phyloP scores from a whole-genome alignment of 2,113 vertebrate genomes.

The Lophura nycthemera region DNA sequence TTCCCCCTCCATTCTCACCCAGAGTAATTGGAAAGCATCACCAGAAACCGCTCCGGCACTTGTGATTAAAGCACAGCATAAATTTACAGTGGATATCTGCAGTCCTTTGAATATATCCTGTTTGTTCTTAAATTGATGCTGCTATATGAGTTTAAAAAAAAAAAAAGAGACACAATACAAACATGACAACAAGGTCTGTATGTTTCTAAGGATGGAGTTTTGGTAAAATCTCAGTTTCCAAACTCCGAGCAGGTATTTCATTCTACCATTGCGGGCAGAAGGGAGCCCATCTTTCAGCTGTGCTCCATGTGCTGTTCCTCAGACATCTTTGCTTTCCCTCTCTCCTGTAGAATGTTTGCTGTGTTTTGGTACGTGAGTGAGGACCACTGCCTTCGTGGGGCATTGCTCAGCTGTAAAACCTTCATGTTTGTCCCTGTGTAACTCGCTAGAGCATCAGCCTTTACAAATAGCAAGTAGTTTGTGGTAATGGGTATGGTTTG shows the following conservation, averaged over 20 bases:
- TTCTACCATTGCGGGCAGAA: accelerated
- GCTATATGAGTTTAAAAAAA: background rate
- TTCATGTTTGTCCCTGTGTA: background rate
- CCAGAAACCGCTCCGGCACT: background rate
- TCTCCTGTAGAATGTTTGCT: background rate
- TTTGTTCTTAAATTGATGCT: background rate
- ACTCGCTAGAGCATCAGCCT: background rate
- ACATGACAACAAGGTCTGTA: background rate
- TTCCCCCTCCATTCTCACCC: background rate
- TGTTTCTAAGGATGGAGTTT: background rate
- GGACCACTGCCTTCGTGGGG: background rate
- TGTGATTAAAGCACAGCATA: background rate
- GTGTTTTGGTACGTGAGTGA: background rate
- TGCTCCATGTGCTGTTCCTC: background rate
- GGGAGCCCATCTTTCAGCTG: background rate
- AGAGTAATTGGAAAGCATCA: background rate
- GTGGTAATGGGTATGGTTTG: background rate
- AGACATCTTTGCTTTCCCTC: background rate
- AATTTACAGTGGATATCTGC: background rate
- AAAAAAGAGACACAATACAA: background rate
- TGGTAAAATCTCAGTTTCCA: background rate
- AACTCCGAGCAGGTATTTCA: background rate
- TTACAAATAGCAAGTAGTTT: background rate
- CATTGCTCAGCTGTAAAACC: background rate
- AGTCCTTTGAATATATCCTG: background rate